These are phyloP conservation scores for Eonycteris spelaea DNA, from an alignment of 2,113 vertebrate genomes.

Conservation along the genomic window DNA sequence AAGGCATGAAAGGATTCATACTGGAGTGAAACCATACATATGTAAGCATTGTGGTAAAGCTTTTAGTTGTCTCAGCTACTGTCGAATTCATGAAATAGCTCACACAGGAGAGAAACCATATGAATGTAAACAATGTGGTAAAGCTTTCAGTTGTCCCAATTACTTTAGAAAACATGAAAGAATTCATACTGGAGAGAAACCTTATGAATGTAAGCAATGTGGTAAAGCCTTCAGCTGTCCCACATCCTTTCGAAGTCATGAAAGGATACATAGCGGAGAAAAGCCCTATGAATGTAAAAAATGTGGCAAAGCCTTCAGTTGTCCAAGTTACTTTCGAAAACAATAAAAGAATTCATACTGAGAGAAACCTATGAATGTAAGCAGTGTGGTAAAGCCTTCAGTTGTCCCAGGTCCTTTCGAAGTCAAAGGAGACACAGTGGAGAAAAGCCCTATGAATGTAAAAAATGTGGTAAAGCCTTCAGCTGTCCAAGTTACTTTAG, in stretches of 20 bases:
- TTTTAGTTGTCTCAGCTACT: constrained; percentile 58
- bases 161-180: not conserved
- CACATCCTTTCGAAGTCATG: not conserved
- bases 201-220: not conserved
- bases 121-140: not conserved
- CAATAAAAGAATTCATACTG: not conserved
- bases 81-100: constrained; percentile 54
- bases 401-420: not conserved
- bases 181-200: constrained; percentile 21
- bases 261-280: not conserved
- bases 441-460: not conserved
- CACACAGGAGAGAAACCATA: constrained; percentile 57
- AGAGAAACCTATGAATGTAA: not conserved
- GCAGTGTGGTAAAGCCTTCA: constrained; percentile 36
- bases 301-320: not conserved
- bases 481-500: not conserved
- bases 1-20: constrained; percentile 60
- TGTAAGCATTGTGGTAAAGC: constrained; percentile 67
- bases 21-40: constrained; percentile 63
- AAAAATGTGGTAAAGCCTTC: not conserved
- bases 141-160: not conserved
- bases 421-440: not conserved
- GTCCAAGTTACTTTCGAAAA: not conserved
- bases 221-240: not conserved
- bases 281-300: not conserved